Evolutionary conservation across 2,113 vertebrate genomes (phyloP).

Genomic region (Strix aluco): DNA sequence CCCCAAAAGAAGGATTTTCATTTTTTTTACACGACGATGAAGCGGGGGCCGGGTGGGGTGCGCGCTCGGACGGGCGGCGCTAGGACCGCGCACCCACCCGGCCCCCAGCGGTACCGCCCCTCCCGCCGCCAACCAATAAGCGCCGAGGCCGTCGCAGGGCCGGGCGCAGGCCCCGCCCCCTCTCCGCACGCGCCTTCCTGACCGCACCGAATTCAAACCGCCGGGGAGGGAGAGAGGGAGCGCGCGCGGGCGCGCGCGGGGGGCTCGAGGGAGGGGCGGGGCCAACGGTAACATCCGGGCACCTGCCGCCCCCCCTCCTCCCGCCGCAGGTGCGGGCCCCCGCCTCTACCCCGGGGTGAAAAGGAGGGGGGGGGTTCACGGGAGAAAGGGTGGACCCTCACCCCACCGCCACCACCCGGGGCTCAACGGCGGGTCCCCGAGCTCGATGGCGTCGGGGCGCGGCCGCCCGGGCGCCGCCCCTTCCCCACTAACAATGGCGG

Average conservation of each 20-base stretch:
- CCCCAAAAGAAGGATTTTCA: neutral
- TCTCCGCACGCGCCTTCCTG: conserved; percentile 56
- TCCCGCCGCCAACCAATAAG: conserved; percentile 3
- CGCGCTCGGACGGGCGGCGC: neutral
- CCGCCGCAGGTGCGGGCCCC: neutral
- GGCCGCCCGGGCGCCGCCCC: conserved; percentile 20
- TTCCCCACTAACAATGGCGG: conserved; percentile 48
- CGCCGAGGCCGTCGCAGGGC: neutral
- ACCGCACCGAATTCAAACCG: conserved; percentile 66
- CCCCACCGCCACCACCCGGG: neutral
- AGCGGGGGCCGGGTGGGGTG: neutral
- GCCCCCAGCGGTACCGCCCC: neutral
- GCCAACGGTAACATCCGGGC: conserved; percentile 70
- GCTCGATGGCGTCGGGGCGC: neutral
- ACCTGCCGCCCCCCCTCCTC: neutral
- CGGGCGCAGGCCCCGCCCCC: conserved; percentile 35
- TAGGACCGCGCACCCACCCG: neutral
- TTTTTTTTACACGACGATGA: no score
- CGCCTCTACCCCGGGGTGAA: neutral
- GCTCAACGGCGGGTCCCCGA: neutral
- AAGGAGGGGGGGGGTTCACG: no score
- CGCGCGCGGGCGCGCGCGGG: conserved; percentile 51
- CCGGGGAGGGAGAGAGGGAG: neutral
- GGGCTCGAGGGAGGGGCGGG: conserved; percentile 55
- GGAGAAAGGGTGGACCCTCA: no score